These are phyloP conservation scores for Euproctis similis DNA, from an alignment of 2,888 invertebrate species.

Conservation along the genomic window DNA sequence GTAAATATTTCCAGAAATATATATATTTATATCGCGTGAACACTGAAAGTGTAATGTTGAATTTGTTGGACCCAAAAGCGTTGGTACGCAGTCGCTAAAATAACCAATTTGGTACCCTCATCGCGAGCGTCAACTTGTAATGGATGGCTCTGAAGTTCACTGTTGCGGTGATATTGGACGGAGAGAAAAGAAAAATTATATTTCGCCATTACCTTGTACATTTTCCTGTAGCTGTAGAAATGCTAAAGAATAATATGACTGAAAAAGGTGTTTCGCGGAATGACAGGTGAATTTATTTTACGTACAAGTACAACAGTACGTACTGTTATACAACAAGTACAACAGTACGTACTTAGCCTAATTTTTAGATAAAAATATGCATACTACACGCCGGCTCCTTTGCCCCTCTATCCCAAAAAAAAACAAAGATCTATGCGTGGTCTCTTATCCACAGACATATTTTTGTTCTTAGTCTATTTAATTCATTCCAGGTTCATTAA, in stretches of 20 bases:
- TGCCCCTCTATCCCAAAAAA: too few relatives aligned
- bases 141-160: constrained; percentile 34
- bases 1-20: constrained; percentile 4
- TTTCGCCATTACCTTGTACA: constrained; percentile 21
- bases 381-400: too few relatives aligned
- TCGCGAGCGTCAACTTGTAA: constrained; percentile 43
- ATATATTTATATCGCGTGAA: constrained; percentile 11
- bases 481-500: too few relatives aligned
- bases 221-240: constrained; percentile 12
- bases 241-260: background rate
- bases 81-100: constrained; percentile 32
- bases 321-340: too few relatives aligned
- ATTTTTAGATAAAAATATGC: too few relatives aligned
- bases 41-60: constrained; percentile 12
- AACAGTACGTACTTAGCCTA: too few relatives aligned
- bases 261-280: too few relatives aligned
- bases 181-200: constrained; percentile 27
- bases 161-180: constrained; percentile 28
- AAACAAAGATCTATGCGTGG: too few relatives aligned
- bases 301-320: too few relatives aligned
- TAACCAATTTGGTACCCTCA: constrained; percentile 48
- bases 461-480: too few relatives aligned
- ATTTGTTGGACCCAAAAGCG: constrained; percentile 25
- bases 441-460: too few relatives aligned
- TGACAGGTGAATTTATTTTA: too few relatives aligned